These are phyloP conservation scores for Thaumetopoea pityocampa DNA, from an alignment of 1,140 invertebrate species.

Conservation along the genomic window DNA sequence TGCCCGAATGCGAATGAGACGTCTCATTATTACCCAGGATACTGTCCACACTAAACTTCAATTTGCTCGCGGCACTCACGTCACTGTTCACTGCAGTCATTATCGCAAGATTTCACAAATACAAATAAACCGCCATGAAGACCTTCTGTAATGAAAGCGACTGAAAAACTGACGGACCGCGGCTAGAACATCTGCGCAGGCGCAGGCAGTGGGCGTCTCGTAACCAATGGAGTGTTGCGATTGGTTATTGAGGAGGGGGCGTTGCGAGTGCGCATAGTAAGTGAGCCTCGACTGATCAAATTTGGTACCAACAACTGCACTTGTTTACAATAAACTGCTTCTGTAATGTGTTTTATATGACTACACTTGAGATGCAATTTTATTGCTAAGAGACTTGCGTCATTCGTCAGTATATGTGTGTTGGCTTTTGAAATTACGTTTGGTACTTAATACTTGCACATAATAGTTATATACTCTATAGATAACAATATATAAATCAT, in stretches of 20 bases:
- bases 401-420: slow-evolving; percentile 27
- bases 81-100: slow-evolving; percentile 64
- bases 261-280: slow-evolving; percentile 43
- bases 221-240: slow-evolving; percentile 26
- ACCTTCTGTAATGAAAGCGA: slow-evolving; percentile 34
- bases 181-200: slow-evolving; percentile 35
- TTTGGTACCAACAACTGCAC: slow-evolving; percentile 58
- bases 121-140: slow-evolving; percentile 16
- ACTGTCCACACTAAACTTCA: slow-evolving; percentile 71
- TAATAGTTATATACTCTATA: no score
- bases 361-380: slow-evolving; percentile 63
- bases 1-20: slow-evolving; percentile 13
- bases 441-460: no score
- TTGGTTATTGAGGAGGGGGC: slow-evolving; percentile 43
- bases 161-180: slow-evolving; percentile 54
- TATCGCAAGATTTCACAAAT: slow-evolving; percentile 28
- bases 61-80: slow-evolving; percentile 44
- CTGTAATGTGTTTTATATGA: slow-evolving; percentile 72
- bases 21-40: slow-evolving; percentile 50
- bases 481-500: no score
- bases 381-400: slow-evolving; percentile 49
- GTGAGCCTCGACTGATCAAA: slow-evolving; percentile 45
- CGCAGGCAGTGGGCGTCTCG: slow-evolving; percentile 56
- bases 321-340: slow-evolving; percentile 70
- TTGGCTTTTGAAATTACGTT: slow-evolving; percentile 5